These are phyloP conservation scores for Panagrolaimus sp. DNA, from an alignment of 1,140 invertebrate genomes.

Conservation along the genomic window DNA sequence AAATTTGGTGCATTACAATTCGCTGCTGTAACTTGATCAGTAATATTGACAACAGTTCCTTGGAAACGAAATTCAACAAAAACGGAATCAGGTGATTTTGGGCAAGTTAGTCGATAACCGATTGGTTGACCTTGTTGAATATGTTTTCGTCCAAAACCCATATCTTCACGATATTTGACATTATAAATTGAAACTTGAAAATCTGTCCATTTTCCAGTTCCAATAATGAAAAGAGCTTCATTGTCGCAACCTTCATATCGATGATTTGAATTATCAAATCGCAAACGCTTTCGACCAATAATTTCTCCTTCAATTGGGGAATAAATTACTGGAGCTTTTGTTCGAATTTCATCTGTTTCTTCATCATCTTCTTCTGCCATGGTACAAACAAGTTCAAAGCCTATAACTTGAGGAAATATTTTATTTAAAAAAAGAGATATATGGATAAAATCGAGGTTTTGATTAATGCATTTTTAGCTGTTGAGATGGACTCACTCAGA, in stretches of 20 bases:
- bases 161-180: conserved; percentile 48
- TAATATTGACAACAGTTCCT: conserved; percentile 51
- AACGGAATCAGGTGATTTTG: conserved; percentile 44
- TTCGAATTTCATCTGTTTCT: conserved; percentile 27
- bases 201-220: conserved; percentile 54
- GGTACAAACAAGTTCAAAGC: conserved; percentile 9
- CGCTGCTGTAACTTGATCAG: conserved; percentile 47
- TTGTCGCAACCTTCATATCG: conserved; percentile 54
- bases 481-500: no score
- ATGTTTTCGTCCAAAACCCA: conserved; percentile 47
- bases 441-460: no score
- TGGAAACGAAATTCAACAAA: conserved; percentile 57
- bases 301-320: conserved; percentile 48
- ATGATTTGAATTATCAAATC: conserved; percentile 27
- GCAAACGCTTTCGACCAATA: conserved; percentile 48
- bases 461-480: no score
- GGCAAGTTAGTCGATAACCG: conserved; percentile 41
- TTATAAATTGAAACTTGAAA: conserved; percentile 56
- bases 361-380: conserved; percentile 40
- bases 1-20: conserved; percentile 37
- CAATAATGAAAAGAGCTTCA: conserved; percentile 55
- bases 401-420: no score
- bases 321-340: conserved; percentile 41
- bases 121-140: conserved; percentile 55
- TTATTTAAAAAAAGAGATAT: no score